Evolutionary conservation across 1,140 invertebrate genomes (phyloP), one percentile per base, ranked within the genome.

Genomic region (Anthonomus grandis): DNA sequence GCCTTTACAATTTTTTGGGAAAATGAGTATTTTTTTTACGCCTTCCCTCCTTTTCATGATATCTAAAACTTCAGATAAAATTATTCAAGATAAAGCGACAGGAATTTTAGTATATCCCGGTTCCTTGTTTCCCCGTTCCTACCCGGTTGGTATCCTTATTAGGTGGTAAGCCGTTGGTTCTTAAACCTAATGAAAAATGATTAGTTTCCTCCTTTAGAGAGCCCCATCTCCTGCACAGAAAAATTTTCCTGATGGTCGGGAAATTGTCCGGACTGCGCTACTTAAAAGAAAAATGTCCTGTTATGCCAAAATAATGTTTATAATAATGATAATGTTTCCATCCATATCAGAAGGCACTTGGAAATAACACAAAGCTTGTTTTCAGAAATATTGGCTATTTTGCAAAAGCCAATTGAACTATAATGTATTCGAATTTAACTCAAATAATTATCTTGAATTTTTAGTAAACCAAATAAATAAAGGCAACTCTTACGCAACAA

Each of bases 41-140:
- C 66, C 2, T 70, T 70, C 46, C 66, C 62, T 31, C 63, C 64
- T 17, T 63, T 67, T 44, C 10, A n/a, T 64, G 18, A 64, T 68
- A 39, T 34, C 48, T 5, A 53, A 57, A 58, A 57, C 41, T 9
- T 36, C 66, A 47, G 41, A 53, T 19, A 69, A 66, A 64, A 66
- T 64, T 39, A 63, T 61, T 41, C 18, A 17, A 34, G 66, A 70
- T n/a, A 38, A 59, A 37, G 59, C 64, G 31, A 48, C 10, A 10
- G 66, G 62, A 13, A 64, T 70, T n/a, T 17, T 68, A 13, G 45
- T 67, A 1, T 59, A 68, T 55, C 71, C 67, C n/a, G n/a, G n/a
- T n/a, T n/a, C n/a, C n/a, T n/a, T 70, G 69, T 71, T 8, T 72
- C 68, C 66, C 48, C 59, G 3, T 60, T 54, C 3, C 68, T 69